Conservation (phyloP, 2,888 invertebrate genomes). For the Amphipoea oculea region DNA sequence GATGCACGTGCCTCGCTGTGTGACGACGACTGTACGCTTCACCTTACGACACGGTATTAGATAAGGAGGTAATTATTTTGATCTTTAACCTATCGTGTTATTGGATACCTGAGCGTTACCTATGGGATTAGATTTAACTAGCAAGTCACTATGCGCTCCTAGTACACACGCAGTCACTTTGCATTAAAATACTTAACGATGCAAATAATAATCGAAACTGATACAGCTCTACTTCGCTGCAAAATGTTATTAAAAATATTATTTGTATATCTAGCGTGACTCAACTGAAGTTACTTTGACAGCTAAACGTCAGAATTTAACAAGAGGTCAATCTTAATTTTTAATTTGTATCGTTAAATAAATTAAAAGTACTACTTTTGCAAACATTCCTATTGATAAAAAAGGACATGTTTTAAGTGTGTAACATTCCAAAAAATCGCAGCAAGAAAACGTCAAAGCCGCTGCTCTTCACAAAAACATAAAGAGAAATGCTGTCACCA, state of each 20-base stretch:
- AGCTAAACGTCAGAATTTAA: slow-evolving; percentile 19
- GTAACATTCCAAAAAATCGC: slow-evolving; percentile 2
- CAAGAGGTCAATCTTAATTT: neutral
- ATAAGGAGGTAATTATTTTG: slow-evolving; percentile 48
- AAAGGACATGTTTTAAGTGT: neutral
- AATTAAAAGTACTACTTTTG: neutral
- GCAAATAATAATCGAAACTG: slow-evolving; percentile 5
- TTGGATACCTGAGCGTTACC: slow-evolving; percentile 37
- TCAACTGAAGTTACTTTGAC: slow-evolving; percentile 29
- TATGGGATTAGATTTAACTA: slow-evolving; percentile 40
- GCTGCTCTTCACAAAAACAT: slow-evolving; percentile 32
- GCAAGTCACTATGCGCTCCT: neutral
- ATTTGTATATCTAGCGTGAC: neutral
- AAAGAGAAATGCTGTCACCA: slow-evolving; percentile 33
- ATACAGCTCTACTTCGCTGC: neutral
- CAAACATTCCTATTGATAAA: neutral
- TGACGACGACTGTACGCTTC: slow-evolving; percentile 54
- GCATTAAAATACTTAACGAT: neutral
- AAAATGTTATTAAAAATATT: slow-evolving; percentile 1
- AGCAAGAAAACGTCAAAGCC: slow-evolving; percentile 11
- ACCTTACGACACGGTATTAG: slow-evolving; percentile 61
- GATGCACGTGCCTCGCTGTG: slow-evolving; percentile 70
- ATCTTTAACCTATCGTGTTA: slow-evolving; percentile 46
- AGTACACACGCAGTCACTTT: slow-evolving; percentile 20
- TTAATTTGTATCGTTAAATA: neutral